Percentiles rank a stretch among this genome's conserved stretches.
phyloP scores from a whole-genome alignment of 2,888 invertebrate species.

The Drosophila pegasa region DNA sequence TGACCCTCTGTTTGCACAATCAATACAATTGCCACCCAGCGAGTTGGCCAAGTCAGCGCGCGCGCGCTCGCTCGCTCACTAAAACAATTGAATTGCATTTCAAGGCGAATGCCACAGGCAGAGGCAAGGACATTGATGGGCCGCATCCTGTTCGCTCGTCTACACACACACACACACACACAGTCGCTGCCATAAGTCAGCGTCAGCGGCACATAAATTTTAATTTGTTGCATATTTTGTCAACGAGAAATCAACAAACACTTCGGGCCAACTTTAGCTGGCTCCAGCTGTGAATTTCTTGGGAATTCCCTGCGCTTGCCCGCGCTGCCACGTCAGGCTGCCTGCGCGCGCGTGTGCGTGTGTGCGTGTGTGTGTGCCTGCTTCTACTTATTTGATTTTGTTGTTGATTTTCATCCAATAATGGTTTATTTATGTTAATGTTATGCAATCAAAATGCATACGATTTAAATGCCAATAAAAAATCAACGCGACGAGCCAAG shows the following conservation, averaged over 20 bases:
- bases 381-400: conserved; percentile 6
- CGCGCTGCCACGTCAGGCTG: conserved; percentile 10
- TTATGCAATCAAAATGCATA: conserved; percentile 83
- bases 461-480: conserved; percentile 82
- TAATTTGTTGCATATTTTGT: conserved; percentile 80
- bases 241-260: conserved; percentile 75
- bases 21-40: conserved; percentile 84
- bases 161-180: neutral
- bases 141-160: conserved; percentile 76
- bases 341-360: neutral
- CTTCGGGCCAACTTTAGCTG: conserved; percentile 28
- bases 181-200: conserved; percentile 63
- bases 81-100: conserved; percentile 83
- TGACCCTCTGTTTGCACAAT: conserved; percentile 68
- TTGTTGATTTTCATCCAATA: conserved; percentile 56
- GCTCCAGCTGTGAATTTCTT: conserved; percentile 84
- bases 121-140: conserved; percentile 76
- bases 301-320: conserved; percentile 81
- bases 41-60: conserved; percentile 9
- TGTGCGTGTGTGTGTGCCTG: conserved; percentile 17
- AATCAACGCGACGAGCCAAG: conserved; percentile 69
- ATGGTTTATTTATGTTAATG: conserved; percentile 82
- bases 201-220: conserved; percentile 71
- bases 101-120: conserved; percentile 43
- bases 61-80: neutral